Conservation (phyloP, 2,113 vertebrate species). For the Vidua chalybeata region DNA sequence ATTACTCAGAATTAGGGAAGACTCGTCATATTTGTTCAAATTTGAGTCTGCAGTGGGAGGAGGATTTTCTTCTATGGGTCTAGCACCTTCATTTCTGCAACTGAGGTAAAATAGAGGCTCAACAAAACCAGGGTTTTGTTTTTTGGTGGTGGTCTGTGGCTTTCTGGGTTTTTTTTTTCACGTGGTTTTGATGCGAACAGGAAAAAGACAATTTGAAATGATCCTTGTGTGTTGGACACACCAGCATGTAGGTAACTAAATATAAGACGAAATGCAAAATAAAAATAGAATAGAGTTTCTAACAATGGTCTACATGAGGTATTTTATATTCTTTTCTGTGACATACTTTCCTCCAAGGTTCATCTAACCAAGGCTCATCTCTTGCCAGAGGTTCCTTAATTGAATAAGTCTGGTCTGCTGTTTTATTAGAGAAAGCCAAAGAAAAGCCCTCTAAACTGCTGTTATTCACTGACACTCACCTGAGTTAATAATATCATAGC, state of each 20-base stretch:
- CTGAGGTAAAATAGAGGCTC: neutral
- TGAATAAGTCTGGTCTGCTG: neutral
- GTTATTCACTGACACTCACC: neutral
- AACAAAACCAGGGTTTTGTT: neutral
- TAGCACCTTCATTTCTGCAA: neutral
- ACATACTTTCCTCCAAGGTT: neutral
- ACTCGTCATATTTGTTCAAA: neutral
- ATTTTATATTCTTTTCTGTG: neutral
- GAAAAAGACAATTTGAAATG: neutral
- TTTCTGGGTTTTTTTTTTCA: neutral
- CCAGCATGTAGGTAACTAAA: neutral
- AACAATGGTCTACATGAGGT: neutral
- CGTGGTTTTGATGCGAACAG: neutral
- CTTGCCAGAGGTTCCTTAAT: neutral
- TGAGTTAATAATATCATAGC: conserved; percentile 1
- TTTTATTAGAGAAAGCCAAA: neutral
- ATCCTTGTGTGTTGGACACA: neutral
- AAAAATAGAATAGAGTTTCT: neutral
- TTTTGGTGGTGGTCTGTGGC: neutral
- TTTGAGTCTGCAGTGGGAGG: neutral
- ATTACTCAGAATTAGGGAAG: neutral
- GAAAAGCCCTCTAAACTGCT: conserved; percentile 7
- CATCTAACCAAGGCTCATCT: neutral
- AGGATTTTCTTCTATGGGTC: neutral
- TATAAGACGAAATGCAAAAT: neutral